Evolutionary conservation across 2,113 vertebrate species (phyloP).

Genomic region (Semicossyphus pulcher): DNA sequence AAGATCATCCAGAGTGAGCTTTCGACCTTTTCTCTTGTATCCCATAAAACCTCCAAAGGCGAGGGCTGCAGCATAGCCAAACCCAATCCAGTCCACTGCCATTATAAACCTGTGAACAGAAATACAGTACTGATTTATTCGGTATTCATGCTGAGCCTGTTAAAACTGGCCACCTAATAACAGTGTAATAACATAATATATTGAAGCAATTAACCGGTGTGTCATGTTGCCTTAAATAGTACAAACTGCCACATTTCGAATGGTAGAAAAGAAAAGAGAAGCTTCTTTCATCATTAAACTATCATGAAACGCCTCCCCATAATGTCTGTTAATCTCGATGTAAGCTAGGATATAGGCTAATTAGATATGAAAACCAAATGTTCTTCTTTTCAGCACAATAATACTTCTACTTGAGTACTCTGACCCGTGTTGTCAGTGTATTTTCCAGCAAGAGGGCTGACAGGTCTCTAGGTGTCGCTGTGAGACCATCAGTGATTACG

Average conservation of each 20-base stretch:
- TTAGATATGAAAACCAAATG: background rate
- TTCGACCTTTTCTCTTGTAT: slow-evolving; percentile 91
- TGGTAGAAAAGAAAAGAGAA: too few species aligned
- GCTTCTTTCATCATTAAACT: too few species aligned
- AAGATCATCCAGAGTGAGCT: background rate
- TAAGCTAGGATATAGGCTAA: background rate
- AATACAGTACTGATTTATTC: background rate
- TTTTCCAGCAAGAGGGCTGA: background rate
- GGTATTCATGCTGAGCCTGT: too few species aligned
- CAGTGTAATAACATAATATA: too few species aligned
- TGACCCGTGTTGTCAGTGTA: background rate
- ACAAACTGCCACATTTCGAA: too few species aligned
- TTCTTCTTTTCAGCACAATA: background rate
- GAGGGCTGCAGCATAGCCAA: slow-evolving; percentile 89
- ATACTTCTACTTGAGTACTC: background rate
- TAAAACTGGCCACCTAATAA: too few species aligned
- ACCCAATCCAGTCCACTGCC: slow-evolving; percentile 92
- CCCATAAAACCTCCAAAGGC: slow-evolving; percentile 88
- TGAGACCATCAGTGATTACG: background rate
- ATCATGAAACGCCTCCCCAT: background rate
- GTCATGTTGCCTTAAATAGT: too few species aligned
- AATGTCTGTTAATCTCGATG: background rate
- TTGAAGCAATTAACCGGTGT: too few species aligned
- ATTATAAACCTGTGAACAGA: slow-evolving; percentile 63
- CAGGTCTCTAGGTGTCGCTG: slow-evolving; percentile 31